Evolutionary conservation across 1,140 invertebrate species (phyloP), one percentile per base, ranked within the genome.

Genomic region (Nasonia longicornis): DNA sequence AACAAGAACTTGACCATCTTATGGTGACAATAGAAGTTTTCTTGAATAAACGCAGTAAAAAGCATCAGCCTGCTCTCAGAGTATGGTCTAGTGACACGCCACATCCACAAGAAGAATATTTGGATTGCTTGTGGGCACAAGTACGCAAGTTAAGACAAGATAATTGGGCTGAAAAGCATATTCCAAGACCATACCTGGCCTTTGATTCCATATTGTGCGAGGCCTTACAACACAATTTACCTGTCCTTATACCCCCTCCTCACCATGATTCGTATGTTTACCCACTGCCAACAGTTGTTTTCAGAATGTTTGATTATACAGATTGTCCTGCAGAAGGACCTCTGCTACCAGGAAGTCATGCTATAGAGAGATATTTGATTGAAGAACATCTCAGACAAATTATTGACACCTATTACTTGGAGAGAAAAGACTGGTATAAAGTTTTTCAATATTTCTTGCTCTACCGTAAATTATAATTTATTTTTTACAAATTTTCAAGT

Each of bases 151-250:
- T 99, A 20, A 93, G 96, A 63, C 95, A 96, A 85, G 97, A 98
- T 87, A 98, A 98, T 89, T 99, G 98, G 98, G 95, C 95, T 48
- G 98, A 99, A 88, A 98, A 98, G 87, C 98, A 99, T 89, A 98
- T 99, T 87, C 94, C 95, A 3, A 93, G 98, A 42, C 98, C 98
- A 0, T 99, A 99, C 89, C 91, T 98, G 20, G 96, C 97, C 0
- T 99, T 99, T 91, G 98, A 99, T 88, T 96, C 95, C 3, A 95
- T 97, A 77, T 88, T 99, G 11, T 98, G 96, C 91, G 98, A 99
- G 90, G 98, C 98, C 12, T 90, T 99, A 63, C 97, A 99, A 87
- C 98, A 99, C 87, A 98, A 97, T 90, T 92, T 99, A 79, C 98
- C 98, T 7, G 92, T 94, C 71, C 95, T 99, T 83, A 91, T 95